Evolutionary conservation across 2,888 invertebrate genomes (phyloP).

Genomic region (Trissonchulus latispiculum): DNA sequence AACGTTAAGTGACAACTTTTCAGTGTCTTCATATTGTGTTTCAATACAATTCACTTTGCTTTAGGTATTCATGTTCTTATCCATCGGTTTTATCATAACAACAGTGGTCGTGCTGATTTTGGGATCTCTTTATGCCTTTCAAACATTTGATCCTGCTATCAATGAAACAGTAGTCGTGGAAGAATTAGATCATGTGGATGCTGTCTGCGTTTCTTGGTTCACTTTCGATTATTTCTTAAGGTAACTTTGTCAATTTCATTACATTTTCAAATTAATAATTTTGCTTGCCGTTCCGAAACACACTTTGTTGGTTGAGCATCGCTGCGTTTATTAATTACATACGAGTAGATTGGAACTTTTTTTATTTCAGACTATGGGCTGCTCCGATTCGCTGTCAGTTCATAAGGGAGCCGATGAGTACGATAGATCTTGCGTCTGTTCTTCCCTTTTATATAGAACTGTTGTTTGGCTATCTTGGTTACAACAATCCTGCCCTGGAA

Average conservation of each 20-base stretch:
- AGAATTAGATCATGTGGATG: conserved; percentile 1
- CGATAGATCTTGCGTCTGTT: not conserved
- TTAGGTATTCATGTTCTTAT: not conserved
- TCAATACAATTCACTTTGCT: too few species aligned
- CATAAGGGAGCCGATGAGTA: not conserved
- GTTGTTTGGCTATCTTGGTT: not conserved
- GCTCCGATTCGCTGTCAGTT: not conserved
- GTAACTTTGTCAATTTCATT: not conserved
- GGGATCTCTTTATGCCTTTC: conserved; percentile 6
- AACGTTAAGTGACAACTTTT: too few species aligned
- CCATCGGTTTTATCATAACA: not conserved
- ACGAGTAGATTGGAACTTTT: too few species aligned
- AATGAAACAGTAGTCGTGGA: not conserved
- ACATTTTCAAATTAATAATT: too few species aligned
- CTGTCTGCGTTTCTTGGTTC: conserved; percentile 10
- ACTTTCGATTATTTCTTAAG: conserved; percentile 2
- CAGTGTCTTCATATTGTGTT: too few species aligned
- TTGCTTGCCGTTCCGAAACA: too few species aligned
- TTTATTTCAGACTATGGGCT: not conserved
- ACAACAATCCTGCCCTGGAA: not conserved
- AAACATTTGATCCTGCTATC: not conserved
- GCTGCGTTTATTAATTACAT: too few species aligned
- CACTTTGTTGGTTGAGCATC: too few species aligned
- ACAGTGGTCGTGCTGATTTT: conserved; percentile 10
- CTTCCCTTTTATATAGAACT: not conserved